These are phyloP conservation scores for Strigamia transsilvanica DNA, from an alignment of 2,888 invertebrate genomes.

Conservation along the genomic window DNA sequence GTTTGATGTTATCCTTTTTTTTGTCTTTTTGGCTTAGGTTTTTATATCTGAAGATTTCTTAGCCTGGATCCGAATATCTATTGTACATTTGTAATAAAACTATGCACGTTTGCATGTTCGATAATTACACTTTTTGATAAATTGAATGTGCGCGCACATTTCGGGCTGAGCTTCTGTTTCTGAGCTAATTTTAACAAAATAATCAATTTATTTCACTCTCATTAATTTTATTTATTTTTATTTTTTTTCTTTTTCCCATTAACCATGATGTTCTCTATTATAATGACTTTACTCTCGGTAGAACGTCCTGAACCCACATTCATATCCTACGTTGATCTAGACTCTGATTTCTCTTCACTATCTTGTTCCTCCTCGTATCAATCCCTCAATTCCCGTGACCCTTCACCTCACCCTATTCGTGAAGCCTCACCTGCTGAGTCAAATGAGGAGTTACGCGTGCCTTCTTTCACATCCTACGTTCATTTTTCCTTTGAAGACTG, in stretches of 20 bases:
- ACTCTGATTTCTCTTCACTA: constrained; percentile 22
- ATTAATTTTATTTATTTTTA: not conserved
- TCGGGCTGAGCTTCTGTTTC: not conserved
- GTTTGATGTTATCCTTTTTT: not conserved
- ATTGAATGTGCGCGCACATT: not conserved
- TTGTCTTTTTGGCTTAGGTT: constrained; percentile 2
- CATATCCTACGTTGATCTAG: constrained; percentile 31
- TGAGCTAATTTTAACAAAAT: not conserved
- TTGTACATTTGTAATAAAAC: not conserved
- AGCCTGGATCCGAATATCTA: not conserved
- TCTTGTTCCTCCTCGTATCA: constrained; percentile 27
- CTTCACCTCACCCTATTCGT: constrained; percentile 10
- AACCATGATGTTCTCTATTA: not conserved
- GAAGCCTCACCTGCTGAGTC: constrained; percentile 37
- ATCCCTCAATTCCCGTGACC: constrained; percentile 35
- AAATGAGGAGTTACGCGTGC: constrained; percentile 27
- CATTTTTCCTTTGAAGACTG: constrained; percentile 8
- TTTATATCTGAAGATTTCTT: constrained; percentile 12
- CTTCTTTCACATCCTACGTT: constrained; percentile 28
- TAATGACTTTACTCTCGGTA: not conserved
- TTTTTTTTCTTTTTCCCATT: not conserved
- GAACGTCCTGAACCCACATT: constrained; percentile 26
- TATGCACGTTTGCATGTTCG: not conserved
- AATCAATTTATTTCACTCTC: not conserved
- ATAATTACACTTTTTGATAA: not conserved